A percentile compares a stretch with the other conserved stretches of the same genome.
Conservation (phyloP, 2,797 vertebrate species). For the Xenentodon cancila region DNA sequence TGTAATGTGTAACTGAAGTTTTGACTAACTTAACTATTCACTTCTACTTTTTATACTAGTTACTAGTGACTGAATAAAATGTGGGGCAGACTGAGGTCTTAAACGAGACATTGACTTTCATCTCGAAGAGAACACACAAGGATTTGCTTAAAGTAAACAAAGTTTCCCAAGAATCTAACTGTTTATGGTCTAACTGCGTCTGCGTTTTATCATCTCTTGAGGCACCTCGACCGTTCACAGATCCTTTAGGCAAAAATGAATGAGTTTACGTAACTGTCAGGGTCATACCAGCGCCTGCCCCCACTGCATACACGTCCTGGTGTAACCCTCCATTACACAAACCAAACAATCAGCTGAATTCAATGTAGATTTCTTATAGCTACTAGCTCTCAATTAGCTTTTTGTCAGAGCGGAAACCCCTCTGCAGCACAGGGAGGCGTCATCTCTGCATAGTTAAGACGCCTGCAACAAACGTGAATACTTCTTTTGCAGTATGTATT, state of each 20-base stretch:
- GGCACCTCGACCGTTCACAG: conserved; percentile 24
- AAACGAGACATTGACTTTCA: too few species aligned
- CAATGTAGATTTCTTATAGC: neutral
- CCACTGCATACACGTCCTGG: neutral
- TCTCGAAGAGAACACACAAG: too few species aligned
- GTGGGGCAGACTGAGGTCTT: too few species aligned
- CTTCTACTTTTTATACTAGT: neutral
- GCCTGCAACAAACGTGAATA: conserved; percentile 7
- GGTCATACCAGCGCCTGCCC: neutral
- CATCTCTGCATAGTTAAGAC: conserved; percentile 22
- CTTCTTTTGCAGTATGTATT: neutral
- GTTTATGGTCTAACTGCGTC: neutral
- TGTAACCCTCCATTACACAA: neutral
- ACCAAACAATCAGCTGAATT: neutral
- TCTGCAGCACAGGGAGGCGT: conserved; percentile 1
- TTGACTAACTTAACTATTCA: conserved; percentile 10
- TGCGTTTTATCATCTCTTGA: conserved; percentile 6
- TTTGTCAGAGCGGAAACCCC: conserved; percentile 6
- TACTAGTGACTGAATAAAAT: too few species aligned
- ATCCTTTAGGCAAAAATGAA: conserved; percentile 19
- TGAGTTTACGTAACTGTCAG: neutral
- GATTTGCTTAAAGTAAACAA: neutral
- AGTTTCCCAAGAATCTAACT: neutral
- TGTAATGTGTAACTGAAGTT: neutral
- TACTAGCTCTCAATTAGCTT: conserved; percentile 1